Conservation (phyloP, 2,888 invertebrate species). For the Eupeodes latifasciatus region DNA sequence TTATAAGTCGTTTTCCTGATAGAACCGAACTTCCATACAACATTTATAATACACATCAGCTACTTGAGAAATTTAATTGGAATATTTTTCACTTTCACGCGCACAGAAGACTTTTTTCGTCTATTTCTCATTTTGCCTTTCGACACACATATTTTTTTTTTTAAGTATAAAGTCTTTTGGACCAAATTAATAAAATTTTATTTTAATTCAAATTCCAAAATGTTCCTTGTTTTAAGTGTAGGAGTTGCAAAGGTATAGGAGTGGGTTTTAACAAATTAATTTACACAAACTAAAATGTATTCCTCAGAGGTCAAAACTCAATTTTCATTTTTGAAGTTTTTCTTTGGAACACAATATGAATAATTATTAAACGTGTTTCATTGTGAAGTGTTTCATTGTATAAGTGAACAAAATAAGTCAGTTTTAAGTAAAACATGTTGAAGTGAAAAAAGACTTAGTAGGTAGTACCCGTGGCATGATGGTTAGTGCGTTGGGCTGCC, state of each 20-base stretch:
- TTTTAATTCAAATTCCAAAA: neutral
- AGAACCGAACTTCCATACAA: conserved; percentile 33
- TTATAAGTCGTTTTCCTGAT: conserved; percentile 76
- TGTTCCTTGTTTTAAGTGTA: neutral
- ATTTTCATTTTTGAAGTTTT: no score
- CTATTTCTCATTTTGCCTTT: conserved; percentile 15
- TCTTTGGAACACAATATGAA: no score
- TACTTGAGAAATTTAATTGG: conserved; percentile 80
- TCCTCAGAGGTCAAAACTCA: no score
- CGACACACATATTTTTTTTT: neutral
- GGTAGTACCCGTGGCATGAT: no score
- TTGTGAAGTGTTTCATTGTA: no score
- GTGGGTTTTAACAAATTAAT: no score
- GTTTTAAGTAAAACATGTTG: no score
- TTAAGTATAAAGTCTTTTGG: neutral
- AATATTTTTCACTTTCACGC: conserved; percentile 83
- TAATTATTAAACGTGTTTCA: no score
- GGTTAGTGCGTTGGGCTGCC: no score
- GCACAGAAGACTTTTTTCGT: conserved; percentile 75
- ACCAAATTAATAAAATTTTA: neutral
- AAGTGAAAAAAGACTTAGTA: no score
- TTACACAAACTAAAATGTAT: neutral
- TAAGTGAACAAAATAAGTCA: no score
- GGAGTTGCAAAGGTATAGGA: neutral
- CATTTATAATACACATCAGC: neutral